Evolutionary conservation across 2,113 vertebrate species (phyloP), one percentile per base, ranked within the genome.

Genomic region (Pseudorectes ferrugineus): DNA sequence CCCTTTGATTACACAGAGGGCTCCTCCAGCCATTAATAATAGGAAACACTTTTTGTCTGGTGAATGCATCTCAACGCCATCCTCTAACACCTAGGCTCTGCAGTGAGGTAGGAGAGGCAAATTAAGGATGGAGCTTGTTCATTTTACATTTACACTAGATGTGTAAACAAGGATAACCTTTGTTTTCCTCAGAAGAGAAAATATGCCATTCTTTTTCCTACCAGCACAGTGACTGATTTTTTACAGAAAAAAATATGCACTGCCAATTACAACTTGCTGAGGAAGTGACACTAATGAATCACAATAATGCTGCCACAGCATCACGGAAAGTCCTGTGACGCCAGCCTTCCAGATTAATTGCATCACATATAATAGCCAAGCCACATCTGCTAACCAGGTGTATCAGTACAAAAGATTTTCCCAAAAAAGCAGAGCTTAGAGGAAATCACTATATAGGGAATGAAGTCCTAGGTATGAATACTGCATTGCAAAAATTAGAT

Each of bases 1-100:
- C 97, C 98, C 98, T 98, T 98, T 98, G 98, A 98, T 98, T 98
- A 98, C 98, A 98, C 96, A 97, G 96, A 95, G 98, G 97, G 95
- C 96, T 97, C 95, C 97, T 95, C 96, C 95, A 97, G 98, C 97
- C 98, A 98, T 98, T 98, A 98, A 98, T 98, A 98, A 98, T 82
- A 74, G 94, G 90, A 96, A 98, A 96, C 92, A 97, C 97, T 97
- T 98, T 98, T 98, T 98, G 97, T 98, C 98, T 98, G 97, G 96
- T 94, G 97, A 98, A 97, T 97, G 97, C 94, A 96, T 97, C 85
- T 85, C 80, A 21, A 3, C 72, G 28, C 77, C 40, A 43, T 93
- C 92, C 96, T 94, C 95, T 94, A 97, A 97, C 97, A 98, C 97
- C 97, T 97, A 97, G 85, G 92, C 89, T 93, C 95, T 96, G 96